Evolutionary conservation across 2,888 invertebrate genomes (phyloP).

Genomic region (Oscheius myriophilus): DNA sequence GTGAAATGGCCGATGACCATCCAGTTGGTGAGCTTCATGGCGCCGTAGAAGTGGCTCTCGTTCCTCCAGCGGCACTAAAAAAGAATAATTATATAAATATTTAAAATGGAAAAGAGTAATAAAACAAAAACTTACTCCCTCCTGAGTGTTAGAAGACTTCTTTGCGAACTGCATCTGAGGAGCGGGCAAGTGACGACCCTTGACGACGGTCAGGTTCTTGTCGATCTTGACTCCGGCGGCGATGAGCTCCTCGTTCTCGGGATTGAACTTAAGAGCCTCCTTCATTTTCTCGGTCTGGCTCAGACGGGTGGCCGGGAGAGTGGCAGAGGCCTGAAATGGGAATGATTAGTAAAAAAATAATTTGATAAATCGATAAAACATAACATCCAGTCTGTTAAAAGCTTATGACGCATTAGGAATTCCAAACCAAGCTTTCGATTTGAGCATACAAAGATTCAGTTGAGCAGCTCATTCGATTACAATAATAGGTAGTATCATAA

Average conservation of each 20-base stretch:
- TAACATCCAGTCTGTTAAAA: too few species aligned
- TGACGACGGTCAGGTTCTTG: constrained; percentile 12
- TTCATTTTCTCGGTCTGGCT: constrained; percentile 30
- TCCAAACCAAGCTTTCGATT: too few species aligned
- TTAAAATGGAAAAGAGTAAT: background rate
- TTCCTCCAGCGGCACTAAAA: constrained; percentile 1
- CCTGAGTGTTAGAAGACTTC: background rate
- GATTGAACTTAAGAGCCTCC: constrained; percentile 13
- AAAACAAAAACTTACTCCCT: constrained; percentile 2
- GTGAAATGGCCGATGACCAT: too few species aligned
- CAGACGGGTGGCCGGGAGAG: constrained; percentile 22
- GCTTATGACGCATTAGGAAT: too few species aligned
- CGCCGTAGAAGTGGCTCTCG: background rate
- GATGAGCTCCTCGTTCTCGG: constrained; percentile 15
- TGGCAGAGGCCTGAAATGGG: constrained; percentile 27
- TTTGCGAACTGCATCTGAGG: background rate
- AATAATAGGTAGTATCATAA: too few species aligned
- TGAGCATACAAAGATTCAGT: too few species aligned
- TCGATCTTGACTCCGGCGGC: constrained; percentile 15
- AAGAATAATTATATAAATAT: background rate
- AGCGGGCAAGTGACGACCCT: background rate
- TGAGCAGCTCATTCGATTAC: too few species aligned
- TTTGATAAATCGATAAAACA: too few species aligned
- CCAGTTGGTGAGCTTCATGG: too few species aligned
- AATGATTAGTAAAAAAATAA: background rate